Evolutionary conservation across 1,140 invertebrate species (phyloP).

Genomic region (Drosophila ironensis): DNA sequence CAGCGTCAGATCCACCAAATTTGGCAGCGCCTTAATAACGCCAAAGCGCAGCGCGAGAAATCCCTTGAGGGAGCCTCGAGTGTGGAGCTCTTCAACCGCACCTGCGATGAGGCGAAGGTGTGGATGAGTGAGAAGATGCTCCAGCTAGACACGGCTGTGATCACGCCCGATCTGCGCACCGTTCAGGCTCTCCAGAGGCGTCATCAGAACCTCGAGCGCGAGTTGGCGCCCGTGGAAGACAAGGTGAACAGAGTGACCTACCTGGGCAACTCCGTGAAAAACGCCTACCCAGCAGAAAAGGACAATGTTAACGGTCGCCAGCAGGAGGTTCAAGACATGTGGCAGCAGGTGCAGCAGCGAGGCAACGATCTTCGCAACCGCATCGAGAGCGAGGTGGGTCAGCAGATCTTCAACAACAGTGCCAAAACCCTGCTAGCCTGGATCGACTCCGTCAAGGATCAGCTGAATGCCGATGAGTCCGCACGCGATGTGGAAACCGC

Average conservation of each 20-base stretch:
- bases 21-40: slow-evolving; percentile 93
- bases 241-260: slow-evolving; percentile 92
- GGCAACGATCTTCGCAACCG: slow-evolving; percentile 90
- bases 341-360: slow-evolving; percentile 93
- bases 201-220: slow-evolving; percentile 94
- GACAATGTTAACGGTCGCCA: slow-evolving; percentile 92
- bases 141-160: slow-evolving; percentile 89
- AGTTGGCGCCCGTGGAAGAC: slow-evolving; percentile 94
- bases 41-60: slow-evolving; percentile 95
- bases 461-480: slow-evolving; percentile 90
- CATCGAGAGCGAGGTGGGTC: slow-evolving; percentile 95
- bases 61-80: slow-evolving; percentile 95
- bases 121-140: slow-evolving; percentile 97
- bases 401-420: slow-evolving; percentile 95
- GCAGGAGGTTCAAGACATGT: slow-evolving; percentile 92
- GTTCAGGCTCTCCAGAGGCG: slow-evolving; percentile 94
- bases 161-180: slow-evolving; percentile 93
- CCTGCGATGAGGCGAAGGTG: slow-evolving; percentile 95
- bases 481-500: slow-evolving; percentile 95
- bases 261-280: slow-evolving; percentile 92
- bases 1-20: slow-evolving; percentile 93
- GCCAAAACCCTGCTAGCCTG: slow-evolving; percentile 91
- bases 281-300: slow-evolving; percentile 94
- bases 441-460: slow-evolving; percentile 90
- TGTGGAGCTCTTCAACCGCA: slow-evolving; percentile 96